phyloP scores from a whole-genome alignment of 2,888 invertebrate genomes.

The Platycheirus albimanus region DNA sequence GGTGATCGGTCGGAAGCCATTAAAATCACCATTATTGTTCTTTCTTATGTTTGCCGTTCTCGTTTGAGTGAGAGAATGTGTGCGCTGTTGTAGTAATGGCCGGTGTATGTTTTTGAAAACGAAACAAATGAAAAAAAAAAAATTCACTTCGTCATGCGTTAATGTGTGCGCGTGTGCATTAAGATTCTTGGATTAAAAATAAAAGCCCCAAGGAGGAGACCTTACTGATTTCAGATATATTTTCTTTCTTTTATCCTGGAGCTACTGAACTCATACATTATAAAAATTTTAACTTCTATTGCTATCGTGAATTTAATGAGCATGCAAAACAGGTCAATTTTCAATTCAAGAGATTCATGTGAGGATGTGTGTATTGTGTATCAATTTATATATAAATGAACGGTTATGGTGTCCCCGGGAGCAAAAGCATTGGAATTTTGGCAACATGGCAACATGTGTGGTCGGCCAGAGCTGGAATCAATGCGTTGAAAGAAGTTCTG shows the following conservation, averaged over 20 bases:
- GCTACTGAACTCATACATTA: constrained; percentile 69
- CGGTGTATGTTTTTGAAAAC: constrained; percentile 34
- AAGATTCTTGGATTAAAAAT: constrained; percentile 21
- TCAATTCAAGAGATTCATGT: constrained; percentile 63
- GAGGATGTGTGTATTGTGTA: constrained; percentile 29
- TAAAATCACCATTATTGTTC: constrained; percentile 81
- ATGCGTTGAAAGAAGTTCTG: constrained; percentile 37
- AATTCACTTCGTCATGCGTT: constrained; percentile 62
- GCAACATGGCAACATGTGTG: constrained; percentile 68
- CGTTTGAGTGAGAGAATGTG: constrained; percentile 10
- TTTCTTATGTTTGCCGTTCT: constrained; percentile 66
- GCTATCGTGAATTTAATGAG: constrained; percentile 59
- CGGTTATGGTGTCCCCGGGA: constrained; percentile 12
- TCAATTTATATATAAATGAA: constrained; percentile 20
- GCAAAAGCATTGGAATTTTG: constrained; percentile 25
- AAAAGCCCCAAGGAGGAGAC: constrained; percentile 1
- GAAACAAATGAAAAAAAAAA: too few relatives aligned
- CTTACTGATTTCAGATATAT: not conserved
- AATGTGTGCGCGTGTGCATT: constrained; percentile 69
- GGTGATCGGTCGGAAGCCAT: constrained; percentile 83
- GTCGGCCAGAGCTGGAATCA: constrained; percentile 29
- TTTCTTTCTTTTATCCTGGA: constrained; percentile 1
- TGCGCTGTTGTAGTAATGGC: constrained; percentile 47
- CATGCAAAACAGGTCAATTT: constrained; percentile 59
- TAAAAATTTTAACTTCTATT: constrained; percentile 41